These are phyloP conservation scores for Shinisaurus crocodilurus DNA, from an alignment of 2,113 vertebrate genomes.

Conservation along the genomic window DNA sequence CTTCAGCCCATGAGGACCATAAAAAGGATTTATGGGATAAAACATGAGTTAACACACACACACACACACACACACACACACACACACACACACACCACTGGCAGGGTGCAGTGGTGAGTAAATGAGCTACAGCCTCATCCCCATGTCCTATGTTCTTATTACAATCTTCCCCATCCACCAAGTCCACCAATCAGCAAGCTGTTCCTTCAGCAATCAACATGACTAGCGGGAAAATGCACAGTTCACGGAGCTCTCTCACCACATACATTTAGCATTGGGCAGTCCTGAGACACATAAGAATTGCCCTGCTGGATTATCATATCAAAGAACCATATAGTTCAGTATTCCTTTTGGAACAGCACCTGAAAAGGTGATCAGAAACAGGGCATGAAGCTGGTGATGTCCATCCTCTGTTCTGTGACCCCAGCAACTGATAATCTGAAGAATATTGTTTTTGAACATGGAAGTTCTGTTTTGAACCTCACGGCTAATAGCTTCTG, in stretches of 20 bases:
- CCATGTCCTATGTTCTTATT: neutral
- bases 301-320: neutral
- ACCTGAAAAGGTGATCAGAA: neutral
- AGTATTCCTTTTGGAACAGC: neutral
- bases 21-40: neutral
- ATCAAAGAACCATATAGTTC: neutral
- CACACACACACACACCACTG: too few species aligned
- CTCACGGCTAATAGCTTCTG: neutral
- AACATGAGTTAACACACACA: neutral
- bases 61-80: too few species aligned
- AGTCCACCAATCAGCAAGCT: neutral
- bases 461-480: neutral
- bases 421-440: neutral
- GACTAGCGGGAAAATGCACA: neutral
- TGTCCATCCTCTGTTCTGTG: neutral
- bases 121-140: neutral
- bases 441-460: neutral
- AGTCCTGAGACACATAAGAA: neutral
- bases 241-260: neutral
- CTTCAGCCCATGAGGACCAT: neutral
- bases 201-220: neutral
- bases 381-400: neutral
- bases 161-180: too few species aligned
- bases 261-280: neutral
- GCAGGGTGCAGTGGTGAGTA: neutral